These are phyloP conservation scores for Leptinotarsa peninsularis DNA, from an alignment of 2,888 invertebrate genomes.

Conservation along the genomic window DNA sequence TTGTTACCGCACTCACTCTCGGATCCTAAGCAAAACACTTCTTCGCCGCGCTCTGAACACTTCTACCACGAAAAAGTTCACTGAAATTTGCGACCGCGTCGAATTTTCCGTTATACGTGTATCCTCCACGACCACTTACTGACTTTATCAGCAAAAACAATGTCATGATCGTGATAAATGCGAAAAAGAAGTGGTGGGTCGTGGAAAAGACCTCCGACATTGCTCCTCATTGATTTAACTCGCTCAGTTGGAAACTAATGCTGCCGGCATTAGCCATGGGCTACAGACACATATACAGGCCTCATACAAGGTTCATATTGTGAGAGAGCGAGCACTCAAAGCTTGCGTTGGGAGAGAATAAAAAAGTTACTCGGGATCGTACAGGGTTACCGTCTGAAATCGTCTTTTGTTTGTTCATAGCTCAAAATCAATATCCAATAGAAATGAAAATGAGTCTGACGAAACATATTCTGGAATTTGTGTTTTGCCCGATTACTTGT, in stretches of 20 bases:
- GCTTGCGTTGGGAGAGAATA: conserved; percentile 6
- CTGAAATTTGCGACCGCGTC: conserved; percentile 10
- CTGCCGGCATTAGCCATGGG: conserved; percentile 61
- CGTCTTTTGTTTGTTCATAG: neutral
- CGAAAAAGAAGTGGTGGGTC: conserved; percentile 50
- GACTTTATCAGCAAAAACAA: conserved; percentile 36
- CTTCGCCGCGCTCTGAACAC: neutral
- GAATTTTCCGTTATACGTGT: conserved; percentile 41
- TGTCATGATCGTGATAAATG: conserved; percentile 49
- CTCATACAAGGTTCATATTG: conserved; percentile 14
- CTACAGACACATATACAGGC: conserved; percentile 53
- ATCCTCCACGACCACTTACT: conserved; percentile 19
- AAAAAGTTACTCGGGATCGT: neutral
- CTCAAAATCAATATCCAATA: neutral
- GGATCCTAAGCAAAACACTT: neutral
- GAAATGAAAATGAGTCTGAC: no score
- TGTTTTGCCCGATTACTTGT: no score
- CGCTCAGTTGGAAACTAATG: conserved; percentile 63
- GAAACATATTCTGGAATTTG: no score
- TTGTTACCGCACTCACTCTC: neutral
- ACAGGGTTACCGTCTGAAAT: conserved; percentile 15
- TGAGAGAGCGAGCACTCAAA: neutral
- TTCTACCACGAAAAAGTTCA: neutral
- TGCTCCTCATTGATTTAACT: conserved; percentile 61
- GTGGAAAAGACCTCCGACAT: conserved; percentile 52